Base-by-base conservation (phyloP, 2,113 vertebrate genomes). In the Athene noctua region DNA sequence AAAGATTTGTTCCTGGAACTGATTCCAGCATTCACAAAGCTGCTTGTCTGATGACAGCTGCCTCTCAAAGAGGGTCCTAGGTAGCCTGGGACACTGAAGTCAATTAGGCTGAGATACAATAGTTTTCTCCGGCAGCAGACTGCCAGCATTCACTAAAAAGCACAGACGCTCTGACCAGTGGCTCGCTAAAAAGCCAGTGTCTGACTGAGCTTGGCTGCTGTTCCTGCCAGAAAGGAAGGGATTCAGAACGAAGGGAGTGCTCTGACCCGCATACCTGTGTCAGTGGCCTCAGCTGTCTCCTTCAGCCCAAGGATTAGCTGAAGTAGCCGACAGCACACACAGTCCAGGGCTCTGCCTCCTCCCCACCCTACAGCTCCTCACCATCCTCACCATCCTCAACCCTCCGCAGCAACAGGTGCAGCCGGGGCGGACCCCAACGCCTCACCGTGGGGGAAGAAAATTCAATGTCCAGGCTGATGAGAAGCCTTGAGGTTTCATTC, bases 181-280 rank as follows among this genome's bases (percentile, higher is more conserved):
- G 22, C 11, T 44, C 9, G 3, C 15, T 15, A 23, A 32, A 34
- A 59, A 27, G 21, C 23, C 7, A 18, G 44, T 46, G 44, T 46
- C 44, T 17, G 17, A 18, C 44, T 46, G 6, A 3, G 22, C 40
- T 44, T 23, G 27, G 46, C 32, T 81, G 67, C 9, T 59, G 14
- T 23, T 67, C 13, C 46, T 67, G 10, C 10, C 9, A 5, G 0
- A 4, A n/a, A 55, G 29, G 29, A 72, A 47, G 29, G 34, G 10
- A 65, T 27, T 74, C 44, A 29, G 52, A 49, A 32, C 15, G 25
- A 65, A 36, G 40, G 40, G 42, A 8, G 19, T 71, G 22, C 25
- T 44, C 36, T 52, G 15, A 54, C 32, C 14, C 18, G 18, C 6
- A 2, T 15, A 2, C 15, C 13, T 4, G 0, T 9, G 29, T 15